phyloP scores from a whole-genome alignment of 2,888 invertebrate genomes.

The Azorinus chamasolen region DNA sequence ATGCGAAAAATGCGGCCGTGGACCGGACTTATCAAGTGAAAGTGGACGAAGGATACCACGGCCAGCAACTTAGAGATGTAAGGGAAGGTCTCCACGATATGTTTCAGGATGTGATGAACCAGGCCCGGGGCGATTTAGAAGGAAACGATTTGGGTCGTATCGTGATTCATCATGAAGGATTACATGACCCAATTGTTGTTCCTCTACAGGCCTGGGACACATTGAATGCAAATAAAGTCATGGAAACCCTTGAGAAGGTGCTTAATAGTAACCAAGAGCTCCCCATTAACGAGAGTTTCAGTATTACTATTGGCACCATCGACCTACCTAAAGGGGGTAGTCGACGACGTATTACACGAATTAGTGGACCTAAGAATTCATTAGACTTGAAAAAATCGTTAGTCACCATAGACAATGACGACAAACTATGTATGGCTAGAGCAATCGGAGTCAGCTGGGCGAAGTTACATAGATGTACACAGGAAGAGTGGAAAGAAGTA shows the following conservation, averaged over 20 bases:
- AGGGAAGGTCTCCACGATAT: slow-evolving; percentile 21
- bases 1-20: slow-evolving; percentile 38
- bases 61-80: slow-evolving; percentile 24
- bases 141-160: slow-evolving; percentile 41
- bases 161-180: slow-evolving; percentile 43
- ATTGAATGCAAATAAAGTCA: slow-evolving; percentile 18
- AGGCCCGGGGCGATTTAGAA: slow-evolving; percentile 18
- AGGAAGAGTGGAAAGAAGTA: slow-evolving; percentile 19
- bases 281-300: slow-evolving; percentile 36
- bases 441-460: slow-evolving; percentile 21
- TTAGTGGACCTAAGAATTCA: slow-evolving; percentile 32
- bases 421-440: slow-evolving; percentile 40
- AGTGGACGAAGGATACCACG: slow-evolving; percentile 21
- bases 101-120: too few relatives aligned
- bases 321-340: slow-evolving; percentile 38
- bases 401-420: slow-evolving; percentile 42
- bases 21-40: slow-evolving; percentile 40
- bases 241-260: slow-evolving; percentile 40
- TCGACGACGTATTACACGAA: slow-evolving; percentile 28
- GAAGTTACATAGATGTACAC: slow-evolving; percentile 15
- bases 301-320: slow-evolving; percentile 27
- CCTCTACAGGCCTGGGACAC: slow-evolving; percentile 51
- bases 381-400: slow-evolving; percentile 31
- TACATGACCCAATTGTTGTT: too few relatives aligned
- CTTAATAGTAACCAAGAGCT: slow-evolving; percentile 55